Percentiles rank a stretch among this genome's conserved stretches.
Conservation (phyloP, 2,888 invertebrate species). For the Eupithecia dodoneata region DNA sequence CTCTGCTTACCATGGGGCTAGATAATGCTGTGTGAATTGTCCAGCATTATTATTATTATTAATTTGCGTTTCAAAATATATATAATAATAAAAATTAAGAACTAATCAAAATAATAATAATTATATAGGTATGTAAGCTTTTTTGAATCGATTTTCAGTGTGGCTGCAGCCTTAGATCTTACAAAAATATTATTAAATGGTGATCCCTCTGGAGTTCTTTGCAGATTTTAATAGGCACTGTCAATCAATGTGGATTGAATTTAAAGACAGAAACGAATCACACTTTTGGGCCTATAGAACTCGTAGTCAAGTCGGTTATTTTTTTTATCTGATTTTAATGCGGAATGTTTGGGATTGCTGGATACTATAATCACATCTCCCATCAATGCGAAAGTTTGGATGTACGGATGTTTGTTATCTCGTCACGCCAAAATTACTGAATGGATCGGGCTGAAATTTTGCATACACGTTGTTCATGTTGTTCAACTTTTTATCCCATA, state of each 20-base stretch:
- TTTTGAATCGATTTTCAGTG: not conserved
- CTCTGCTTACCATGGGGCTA: no score
- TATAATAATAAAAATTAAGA: no score
- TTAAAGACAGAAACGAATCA: not conserved
- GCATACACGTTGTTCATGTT: no score
- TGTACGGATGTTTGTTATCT: no score
- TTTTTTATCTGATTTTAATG: not conserved
- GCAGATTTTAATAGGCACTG: constrained; percentile 22
- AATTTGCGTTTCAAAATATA: no score
- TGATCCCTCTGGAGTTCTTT: constrained; percentile 8
- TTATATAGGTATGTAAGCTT: not conserved
- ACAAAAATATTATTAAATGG: not conserved
- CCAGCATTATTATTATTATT: no score
- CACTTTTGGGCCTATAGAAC: not conserved
- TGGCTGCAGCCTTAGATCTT: not conserved
- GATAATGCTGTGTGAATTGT: no score
- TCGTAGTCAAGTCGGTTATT: not conserved
- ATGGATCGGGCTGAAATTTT: no score
- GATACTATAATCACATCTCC: not conserved
- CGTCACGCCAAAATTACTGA: no score
- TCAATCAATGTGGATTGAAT: constrained; percentile 13
- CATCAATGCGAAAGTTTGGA: no score
- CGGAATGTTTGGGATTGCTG: not conserved
- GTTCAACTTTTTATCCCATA: no score
- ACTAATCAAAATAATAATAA: no score